These are phyloP conservation scores for Mormyrops attenuatus DNA, from an alignment of 2,797 vertebrate species.

Conservation along the genomic window DNA sequence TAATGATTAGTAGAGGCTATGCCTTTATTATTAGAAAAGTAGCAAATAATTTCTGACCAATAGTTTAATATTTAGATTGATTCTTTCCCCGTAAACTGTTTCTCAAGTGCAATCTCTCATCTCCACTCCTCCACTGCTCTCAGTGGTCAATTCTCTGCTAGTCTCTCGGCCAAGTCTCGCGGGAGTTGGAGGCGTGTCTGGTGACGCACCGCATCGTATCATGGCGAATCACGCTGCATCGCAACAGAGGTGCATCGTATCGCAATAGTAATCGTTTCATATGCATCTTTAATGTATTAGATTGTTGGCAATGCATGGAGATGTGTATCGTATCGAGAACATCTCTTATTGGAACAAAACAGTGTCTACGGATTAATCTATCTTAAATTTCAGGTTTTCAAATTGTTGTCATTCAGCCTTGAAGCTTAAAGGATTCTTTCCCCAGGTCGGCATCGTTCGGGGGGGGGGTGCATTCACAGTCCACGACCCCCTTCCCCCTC, in stretches of 20 bases:
- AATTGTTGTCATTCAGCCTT: neutral
- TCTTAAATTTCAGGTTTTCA: slow-evolving; percentile 3
- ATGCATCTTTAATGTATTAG: neutral
- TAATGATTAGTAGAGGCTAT: neutral
- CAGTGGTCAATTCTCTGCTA: neutral
- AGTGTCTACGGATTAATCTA: neutral
- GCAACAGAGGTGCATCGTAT: neutral
- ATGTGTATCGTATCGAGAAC: neutral
- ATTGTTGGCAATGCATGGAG: neutral
- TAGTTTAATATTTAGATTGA: neutral
- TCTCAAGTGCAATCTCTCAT: neutral
- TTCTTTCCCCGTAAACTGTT: neutral
- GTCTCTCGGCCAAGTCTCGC: neutral
- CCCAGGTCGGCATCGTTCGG: neutral
- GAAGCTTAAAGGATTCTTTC: neutral
- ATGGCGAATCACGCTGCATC: neutral
- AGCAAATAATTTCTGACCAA: neutral
- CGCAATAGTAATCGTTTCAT: neutral
- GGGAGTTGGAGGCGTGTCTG: neutral
- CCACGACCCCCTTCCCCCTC: neutral
- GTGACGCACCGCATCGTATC: neutral
- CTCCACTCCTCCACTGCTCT: neutral
- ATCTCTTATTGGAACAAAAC: neutral
- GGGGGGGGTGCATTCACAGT: neutral
- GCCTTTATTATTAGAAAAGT: neutral